Percentiles rank a stretch among this genome's conserved stretches.
Evolutionary conservation across 2,113 vertebrate genomes (phyloP).

Genomic region (Microtus oregoni): DNA sequence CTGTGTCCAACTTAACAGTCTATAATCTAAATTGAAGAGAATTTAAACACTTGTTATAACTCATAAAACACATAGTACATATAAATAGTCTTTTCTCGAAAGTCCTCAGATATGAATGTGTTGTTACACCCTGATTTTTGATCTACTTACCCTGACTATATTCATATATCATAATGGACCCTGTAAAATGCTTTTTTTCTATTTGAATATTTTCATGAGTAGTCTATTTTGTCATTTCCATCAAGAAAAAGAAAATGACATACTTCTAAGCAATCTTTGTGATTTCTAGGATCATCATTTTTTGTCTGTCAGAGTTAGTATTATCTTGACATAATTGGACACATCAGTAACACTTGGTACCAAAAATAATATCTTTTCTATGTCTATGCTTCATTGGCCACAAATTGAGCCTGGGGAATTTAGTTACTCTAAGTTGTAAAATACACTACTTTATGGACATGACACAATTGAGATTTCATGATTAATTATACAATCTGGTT

Average conservation of each 20-base stretch:
- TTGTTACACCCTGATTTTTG: background rate
- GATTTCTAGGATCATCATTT: background rate
- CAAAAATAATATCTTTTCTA: background rate
- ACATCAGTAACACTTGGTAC: background rate
- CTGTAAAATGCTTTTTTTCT: background rate
- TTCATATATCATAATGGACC: rapidly evolving
- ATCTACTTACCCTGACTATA: background rate
- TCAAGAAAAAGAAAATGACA: background rate
- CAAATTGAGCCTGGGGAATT: background rate
- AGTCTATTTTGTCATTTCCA: background rate
- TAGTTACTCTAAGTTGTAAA: background rate
- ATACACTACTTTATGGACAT: background rate
- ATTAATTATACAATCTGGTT: background rate
- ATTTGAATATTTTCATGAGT: background rate
- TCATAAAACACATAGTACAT: background rate
- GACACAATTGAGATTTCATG: conserved; percentile 26
- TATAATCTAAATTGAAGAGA: rapidly evolving
- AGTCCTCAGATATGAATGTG: background rate
- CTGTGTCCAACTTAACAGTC: background rate
- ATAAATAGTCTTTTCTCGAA: background rate
- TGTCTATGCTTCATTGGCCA: background rate
- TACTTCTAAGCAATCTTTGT: background rate
- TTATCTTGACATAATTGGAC: background rate
- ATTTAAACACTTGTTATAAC: background rate
- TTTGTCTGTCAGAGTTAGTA: background rate